Conservation (phyloP, 2,797 vertebrate species). For the Sebastes dallii region DNA sequence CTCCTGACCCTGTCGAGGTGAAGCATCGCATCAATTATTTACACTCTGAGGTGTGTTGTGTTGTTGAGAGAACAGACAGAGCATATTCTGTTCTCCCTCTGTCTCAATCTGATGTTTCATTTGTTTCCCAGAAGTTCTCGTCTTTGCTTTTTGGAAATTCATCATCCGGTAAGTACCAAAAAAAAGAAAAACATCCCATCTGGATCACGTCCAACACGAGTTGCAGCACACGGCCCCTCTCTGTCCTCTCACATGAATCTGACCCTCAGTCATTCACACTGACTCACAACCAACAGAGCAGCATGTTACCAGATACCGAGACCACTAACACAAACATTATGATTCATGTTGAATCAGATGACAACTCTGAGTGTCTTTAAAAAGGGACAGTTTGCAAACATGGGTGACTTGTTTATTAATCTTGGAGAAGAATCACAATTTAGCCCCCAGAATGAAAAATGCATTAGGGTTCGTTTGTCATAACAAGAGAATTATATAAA, state of each 20-base stretch:
- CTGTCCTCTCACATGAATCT: background rate
- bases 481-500: background rate
- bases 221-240: background rate
- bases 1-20: constrained; percentile 29
- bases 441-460: background rate
- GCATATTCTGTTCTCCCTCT: background rate
- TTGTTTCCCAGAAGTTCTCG: constrained; percentile 45
- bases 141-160: constrained; percentile 6
- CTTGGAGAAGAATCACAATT: background rate
- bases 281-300: constrained; percentile 27
- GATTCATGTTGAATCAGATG: constrained; percentile 5
- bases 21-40: constrained; percentile 51
- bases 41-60: constrained; percentile 12
- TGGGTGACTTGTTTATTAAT: background rate
- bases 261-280: background rate
- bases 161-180: constrained; percentile 1
- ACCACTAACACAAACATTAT: constrained; percentile 12
- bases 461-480: background rate
- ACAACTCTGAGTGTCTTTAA: constrained; percentile 3
- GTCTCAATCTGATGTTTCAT: constrained; percentile 35
- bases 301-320: background rate
- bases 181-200: background rate
- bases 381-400: background rate
- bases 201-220: background rate
- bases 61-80: background rate